These are phyloP conservation scores for Drosophila testacea DNA, from an alignment of 2,888 invertebrate genomes.

Conservation along the genomic window DNA sequence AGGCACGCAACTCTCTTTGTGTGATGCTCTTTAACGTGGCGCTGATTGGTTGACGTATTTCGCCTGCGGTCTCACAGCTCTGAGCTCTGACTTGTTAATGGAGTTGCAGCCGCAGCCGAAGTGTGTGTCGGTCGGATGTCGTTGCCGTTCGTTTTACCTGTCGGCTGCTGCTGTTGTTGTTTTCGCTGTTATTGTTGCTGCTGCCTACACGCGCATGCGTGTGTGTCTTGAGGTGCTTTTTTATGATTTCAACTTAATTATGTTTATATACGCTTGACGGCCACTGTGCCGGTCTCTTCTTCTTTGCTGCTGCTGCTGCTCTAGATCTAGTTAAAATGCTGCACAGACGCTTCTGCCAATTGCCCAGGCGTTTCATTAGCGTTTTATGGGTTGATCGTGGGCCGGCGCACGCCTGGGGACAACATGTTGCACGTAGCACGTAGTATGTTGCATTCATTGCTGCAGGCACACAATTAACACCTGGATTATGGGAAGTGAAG, in stretches of 20 bases:
- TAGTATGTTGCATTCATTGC: slow-evolving; percentile 34
- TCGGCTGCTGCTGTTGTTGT: slow-evolving; percentile 32
- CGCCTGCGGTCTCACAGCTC: slow-evolving; percentile 51
- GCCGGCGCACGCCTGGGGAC: slow-evolving; percentile 43
- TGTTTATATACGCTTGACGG: slow-evolving; percentile 66
- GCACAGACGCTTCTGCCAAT: slow-evolving; percentile 52
- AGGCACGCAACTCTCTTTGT: slow-evolving; percentile 48
- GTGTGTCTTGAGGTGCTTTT: slow-evolving; percentile 63
- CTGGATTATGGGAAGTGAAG: slow-evolving; percentile 35
- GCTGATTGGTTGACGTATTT: slow-evolving; percentile 70
- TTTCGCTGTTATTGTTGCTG: slow-evolving; percentile 26
- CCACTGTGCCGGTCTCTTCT: slow-evolving; percentile 37
- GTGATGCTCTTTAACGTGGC: slow-evolving; percentile 58
- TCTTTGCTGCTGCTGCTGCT: slow-evolving; percentile 44
- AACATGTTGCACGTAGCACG: slow-evolving; percentile 5
- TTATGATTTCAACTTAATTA: slow-evolving; percentile 81
- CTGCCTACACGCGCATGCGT: slow-evolving; percentile 71
- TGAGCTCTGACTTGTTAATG: slow-evolving; percentile 68
- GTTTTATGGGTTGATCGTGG: slow-evolving; percentile 62
- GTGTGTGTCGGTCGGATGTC: slow-evolving; percentile 49
- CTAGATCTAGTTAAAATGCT: slow-evolving; percentile 69
- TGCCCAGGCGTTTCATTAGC: slow-evolving; percentile 57
- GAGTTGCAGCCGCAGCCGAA: slow-evolving; percentile 61
- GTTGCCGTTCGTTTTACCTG: slow-evolving; percentile 36
- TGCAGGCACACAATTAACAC: slow-evolving; percentile 70